Evolutionary conservation across 2,797 vertebrate genomes (phyloP), one percentile per base, ranked within the genome.

Genomic region (Streptopelia turtur): DNA sequence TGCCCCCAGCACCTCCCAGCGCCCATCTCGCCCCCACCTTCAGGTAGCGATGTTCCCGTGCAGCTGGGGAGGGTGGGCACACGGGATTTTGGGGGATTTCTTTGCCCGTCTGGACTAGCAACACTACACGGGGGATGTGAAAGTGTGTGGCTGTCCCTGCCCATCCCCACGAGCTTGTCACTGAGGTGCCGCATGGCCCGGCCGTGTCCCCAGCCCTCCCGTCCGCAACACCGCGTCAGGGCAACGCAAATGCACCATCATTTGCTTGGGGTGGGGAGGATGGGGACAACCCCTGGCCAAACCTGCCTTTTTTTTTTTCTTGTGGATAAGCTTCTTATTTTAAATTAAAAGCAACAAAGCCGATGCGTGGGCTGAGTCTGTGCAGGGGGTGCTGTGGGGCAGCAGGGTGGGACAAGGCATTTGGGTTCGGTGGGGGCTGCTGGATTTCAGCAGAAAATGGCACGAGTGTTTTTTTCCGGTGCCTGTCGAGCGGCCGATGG

Each of bases 311-410:
- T 6, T 10, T 13, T 27, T 70, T 64, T 37, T 10, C 41, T 59
- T 57, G 31, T 61, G 64, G 83, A 11, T 87, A 87, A 93, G 55
- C 76, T 41, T 90, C 89, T 89, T 83, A 82, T 75, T 92, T 95
- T 79, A 93, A 94, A 96, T 94, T 87, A 94, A 91, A 95, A 87
- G 84, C 63, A 39, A 15, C 55, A 61, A 84, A 87, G 70, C 89
- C 37, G 83, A 9, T 52, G 87, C 1, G 8, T 45, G 70, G 83
- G 81, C 59, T 39, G 83, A 33, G 11, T 47, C 35, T 69, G 52
- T 49, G 61, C 56, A 10, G 27, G 11, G 45, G 16, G 59, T 22
- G 76, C 50, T 69, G 20, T 27, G 52, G 57, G 71, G 39, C 50
- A 50, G 24, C 5, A 14, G 49, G 49, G 41, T 5, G 23, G 43